phyloP scores from a whole-genome alignment of 2,797 vertebrate species.

The Sebastiscus albofasciatus region DNA sequence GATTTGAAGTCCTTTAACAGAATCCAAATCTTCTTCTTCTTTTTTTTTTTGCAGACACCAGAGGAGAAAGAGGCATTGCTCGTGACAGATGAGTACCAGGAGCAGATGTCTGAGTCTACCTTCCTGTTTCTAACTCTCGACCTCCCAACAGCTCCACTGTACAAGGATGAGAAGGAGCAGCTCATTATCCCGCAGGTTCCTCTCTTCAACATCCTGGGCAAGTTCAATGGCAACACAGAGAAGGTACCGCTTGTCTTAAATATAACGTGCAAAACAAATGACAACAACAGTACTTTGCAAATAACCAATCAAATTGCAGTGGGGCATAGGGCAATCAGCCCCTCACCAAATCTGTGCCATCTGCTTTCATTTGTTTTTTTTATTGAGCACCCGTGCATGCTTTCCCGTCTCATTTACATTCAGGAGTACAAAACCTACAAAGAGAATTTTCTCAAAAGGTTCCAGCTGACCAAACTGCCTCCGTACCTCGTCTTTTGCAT shows the following conservation, averaged over 20 bases:
- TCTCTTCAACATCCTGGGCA: slow-evolving; percentile 95
- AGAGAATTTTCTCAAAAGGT: slow-evolving; percentile 97
- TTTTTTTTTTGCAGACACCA: slow-evolving; percentile 77
- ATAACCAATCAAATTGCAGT: neutral
- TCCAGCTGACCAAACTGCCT: slow-evolving; percentile 95
- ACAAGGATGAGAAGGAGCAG: slow-evolving; percentile 99
- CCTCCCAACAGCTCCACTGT: slow-evolving; percentile 95
- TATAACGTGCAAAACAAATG: neutral
- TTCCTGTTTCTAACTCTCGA: slow-evolving; percentile 97
- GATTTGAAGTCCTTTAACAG: neutral
- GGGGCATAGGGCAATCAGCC: neutral
- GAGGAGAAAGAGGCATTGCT: slow-evolving; percentile 95
- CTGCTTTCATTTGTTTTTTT: neutral
- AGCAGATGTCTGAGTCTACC: slow-evolving; percentile 93
- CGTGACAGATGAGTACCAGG: slow-evolving; percentile 92
- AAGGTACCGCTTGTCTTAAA: slow-evolving; percentile 82
- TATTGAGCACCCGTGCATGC: neutral
- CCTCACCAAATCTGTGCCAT: neutral
- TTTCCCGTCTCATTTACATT: slow-evolving; percentile 6
- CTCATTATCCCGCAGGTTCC: slow-evolving; percentile 98
- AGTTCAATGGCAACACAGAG: slow-evolving; percentile 94
- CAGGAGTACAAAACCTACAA: slow-evolving; percentile 99
- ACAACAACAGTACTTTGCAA: neutral
- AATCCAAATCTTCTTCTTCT: neutral
- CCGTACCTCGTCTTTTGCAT: slow-evolving; percentile 98